Evolutionary conservation across 2,113 vertebrate species (phyloP).

Genomic region (Neolamprologus falcicula): DNA sequence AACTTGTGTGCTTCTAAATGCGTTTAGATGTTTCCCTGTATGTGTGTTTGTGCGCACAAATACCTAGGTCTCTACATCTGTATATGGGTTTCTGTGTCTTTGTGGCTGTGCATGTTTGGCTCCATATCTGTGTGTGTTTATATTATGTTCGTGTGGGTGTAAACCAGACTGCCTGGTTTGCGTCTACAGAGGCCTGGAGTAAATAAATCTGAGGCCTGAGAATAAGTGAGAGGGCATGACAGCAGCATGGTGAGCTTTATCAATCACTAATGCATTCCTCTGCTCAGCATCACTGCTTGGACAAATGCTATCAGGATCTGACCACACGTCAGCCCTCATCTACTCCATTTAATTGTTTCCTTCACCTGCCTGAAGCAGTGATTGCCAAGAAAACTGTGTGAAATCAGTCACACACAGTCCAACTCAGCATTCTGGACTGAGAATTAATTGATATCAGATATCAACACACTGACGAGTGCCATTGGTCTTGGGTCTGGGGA

Average conservation of each 20-base stretch:
- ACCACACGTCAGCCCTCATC: slow-evolving; percentile 35
- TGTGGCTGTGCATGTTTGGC: slow-evolving; percentile 52
- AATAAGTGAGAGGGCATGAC: slow-evolving; percentile 46
- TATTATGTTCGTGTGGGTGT: slow-evolving; percentile 49
- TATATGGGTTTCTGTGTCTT: slow-evolving; percentile 50
- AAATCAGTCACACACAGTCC: slow-evolving; percentile 21
- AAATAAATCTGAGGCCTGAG: slow-evolving; percentile 65
- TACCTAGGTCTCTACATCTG: slow-evolving; percentile 19
- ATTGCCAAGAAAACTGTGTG: neutral
- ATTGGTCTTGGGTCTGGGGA: neutral
- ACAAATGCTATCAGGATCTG: slow-evolving; percentile 46
- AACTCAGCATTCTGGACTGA: neutral
- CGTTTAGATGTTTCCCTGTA: neutral
- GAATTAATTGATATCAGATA: slow-evolving; percentile 34
- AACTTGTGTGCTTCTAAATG: neutral
- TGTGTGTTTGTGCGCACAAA: slow-evolving; percentile 3
- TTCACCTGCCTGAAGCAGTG: slow-evolving; percentile 54
- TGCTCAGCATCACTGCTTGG: slow-evolving; percentile 4
- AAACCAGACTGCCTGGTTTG: slow-evolving; percentile 57
- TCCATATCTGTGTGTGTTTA: slow-evolving; percentile 69
- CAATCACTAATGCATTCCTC: slow-evolving; percentile 64
- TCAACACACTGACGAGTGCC: neutral
- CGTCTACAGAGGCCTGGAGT: slow-evolving; percentile 44
- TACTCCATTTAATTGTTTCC: slow-evolving; percentile 65
- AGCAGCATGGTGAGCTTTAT: slow-evolving; percentile 54